Conservation (phyloP, 2,113 vertebrate genomes). For the Mirza zaza region DNA sequence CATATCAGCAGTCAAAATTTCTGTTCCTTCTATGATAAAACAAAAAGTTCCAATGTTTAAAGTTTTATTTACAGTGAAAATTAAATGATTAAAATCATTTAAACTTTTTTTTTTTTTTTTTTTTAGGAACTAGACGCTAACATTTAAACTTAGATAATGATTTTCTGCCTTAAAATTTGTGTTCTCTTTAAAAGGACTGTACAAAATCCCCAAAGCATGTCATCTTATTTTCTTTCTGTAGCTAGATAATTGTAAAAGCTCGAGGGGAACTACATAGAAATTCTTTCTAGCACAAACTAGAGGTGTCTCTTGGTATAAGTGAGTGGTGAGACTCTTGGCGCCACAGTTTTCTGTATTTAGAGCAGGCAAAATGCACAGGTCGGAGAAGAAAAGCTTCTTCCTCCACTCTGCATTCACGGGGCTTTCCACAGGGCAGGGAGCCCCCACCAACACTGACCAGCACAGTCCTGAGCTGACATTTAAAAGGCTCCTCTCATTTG, state of each 20-base stretch:
- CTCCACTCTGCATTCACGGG: not conserved
- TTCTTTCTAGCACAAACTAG: not conserved
- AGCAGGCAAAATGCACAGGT: not conserved
- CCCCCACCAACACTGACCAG: not conserved
- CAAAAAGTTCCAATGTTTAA: conserved; percentile 21
- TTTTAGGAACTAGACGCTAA: too few species aligned
- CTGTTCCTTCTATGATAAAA: conserved; percentile 63
- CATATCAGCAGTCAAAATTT: conserved; percentile 70
- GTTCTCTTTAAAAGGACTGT: conserved; percentile 19
- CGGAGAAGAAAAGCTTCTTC: not conserved
- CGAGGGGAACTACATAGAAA: not conserved
- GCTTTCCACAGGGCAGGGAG: not conserved
- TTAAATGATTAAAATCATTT: not conserved
- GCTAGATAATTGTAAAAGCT: not conserved
- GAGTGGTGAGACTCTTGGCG: not conserved
- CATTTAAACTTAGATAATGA: not conserved
- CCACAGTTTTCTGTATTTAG: not conserved
- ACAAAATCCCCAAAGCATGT: not conserved
- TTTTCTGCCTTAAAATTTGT: conserved; percentile 10
- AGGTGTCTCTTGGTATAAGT: not conserved
- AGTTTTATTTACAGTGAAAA: not conserved
- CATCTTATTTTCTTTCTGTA: not conserved
- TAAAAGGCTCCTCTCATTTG: not conserved
- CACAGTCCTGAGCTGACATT: not conserved
- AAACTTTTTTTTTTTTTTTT: too few species aligned